Evolutionary conservation across 2,888 invertebrate species (phyloP), one percentile per base, ranked within the genome.

Genomic region (Drosophila paramelanica): DNA sequence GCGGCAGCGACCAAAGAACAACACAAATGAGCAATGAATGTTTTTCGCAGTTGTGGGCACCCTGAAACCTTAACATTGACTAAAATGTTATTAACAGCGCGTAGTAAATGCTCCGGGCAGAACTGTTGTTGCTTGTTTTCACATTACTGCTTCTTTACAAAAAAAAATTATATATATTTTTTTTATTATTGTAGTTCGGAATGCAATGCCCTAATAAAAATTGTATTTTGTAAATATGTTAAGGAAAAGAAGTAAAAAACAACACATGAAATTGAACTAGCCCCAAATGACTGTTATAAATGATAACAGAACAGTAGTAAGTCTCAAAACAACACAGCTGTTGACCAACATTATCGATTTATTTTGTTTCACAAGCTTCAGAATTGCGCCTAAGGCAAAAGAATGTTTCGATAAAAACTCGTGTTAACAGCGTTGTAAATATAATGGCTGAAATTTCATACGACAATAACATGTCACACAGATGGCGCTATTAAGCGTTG

Each of bases 61-160:
- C 49, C 55, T 13, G 41, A 33, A 39, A 33, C n/a, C 8, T 41
- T 27, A 51, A 56, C 67, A 57, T 46, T 56, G 36, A 0, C 20
- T 38, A 8, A 47, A 41, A 67, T 67, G 67, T 67, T 67, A 67
- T 51, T 42, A 46, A 42, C 65, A 62, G 46, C 17, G 23, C 60
- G 31, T 27, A 14, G 14, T 38, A 13, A 10, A 56, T 43, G 42
- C n/a, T 33, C 8, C 17, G 25, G 6, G 8, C 14, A 11, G 20
- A 57, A 8, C 11, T 36, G 57, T 11, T 17, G 17, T 36, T 57
- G 33, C 53, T 10, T n/a, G 8, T 2, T 13, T 17, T 42, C n/a
- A 33, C 8, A 3, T 8, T 31, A 3, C 10, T 31, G 31, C 7
- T 25, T 25, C 6, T 13, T 14, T 1, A 11, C n/a, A 8, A n/a